Percentiles rank a stretch among this genome's conserved stretches.
These are phyloP conservation scores for Nemurella pictetii DNA, from an alignment of 2,888 invertebrate genomes.

Conservation along the genomic window DNA sequence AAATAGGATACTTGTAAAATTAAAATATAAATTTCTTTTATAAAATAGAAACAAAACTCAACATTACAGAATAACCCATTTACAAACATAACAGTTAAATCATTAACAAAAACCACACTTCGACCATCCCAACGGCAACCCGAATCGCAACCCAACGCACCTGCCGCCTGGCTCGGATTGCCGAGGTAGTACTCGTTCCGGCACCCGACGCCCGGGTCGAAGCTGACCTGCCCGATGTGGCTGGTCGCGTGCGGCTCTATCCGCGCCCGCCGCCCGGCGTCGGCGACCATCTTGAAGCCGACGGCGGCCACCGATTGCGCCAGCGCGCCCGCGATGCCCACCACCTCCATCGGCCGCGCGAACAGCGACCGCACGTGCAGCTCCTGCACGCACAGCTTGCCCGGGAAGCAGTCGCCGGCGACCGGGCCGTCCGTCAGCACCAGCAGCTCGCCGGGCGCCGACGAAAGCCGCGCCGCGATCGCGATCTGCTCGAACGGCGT, in stretches of 20 bases:
- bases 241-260: slow-evolving; percentile 58
- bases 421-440: slow-evolving; percentile 68
- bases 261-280: slow-evolving; percentile 50
- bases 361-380: slow-evolving; percentile 82
- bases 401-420: slow-evolving; percentile 80
- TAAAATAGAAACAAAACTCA: no score
- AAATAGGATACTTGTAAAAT: no score
- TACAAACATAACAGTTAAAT: no score
- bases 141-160: no score
- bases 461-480: slow-evolving; percentile 72
- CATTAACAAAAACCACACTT: no score
- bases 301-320: slow-evolving; percentile 65
- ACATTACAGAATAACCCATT: no score
- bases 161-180: slow-evolving; percentile 64
- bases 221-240: slow-evolving; percentile 61
- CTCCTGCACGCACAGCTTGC: slow-evolving; percentile 74
- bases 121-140: no score
- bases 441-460: slow-evolving; percentile 74
- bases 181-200: slow-evolving; percentile 76
- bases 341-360: slow-evolving; percentile 76
- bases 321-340: slow-evolving; percentile 59
- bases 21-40: no score
- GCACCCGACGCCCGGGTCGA: slow-evolving; percentile 75
- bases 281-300: slow-evolving; percentile 53
- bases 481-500: slow-evolving; percentile 71